phyloP scores from a whole-genome alignment of 1,140 invertebrate species.

The Rhagoletis zephyria region DNA sequence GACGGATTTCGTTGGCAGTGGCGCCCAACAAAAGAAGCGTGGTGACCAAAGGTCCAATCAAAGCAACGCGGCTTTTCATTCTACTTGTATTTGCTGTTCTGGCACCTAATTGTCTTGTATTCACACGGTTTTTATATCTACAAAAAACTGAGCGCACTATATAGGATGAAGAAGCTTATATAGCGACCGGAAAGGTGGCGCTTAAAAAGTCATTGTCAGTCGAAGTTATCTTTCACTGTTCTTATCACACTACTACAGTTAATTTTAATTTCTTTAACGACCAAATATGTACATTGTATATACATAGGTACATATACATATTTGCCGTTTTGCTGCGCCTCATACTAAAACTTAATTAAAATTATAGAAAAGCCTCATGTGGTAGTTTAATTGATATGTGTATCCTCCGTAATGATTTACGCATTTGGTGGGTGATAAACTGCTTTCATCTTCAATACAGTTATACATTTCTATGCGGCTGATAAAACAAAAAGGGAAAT shows the following conservation, averaged over 20 bases:
- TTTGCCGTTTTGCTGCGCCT: not conserved
- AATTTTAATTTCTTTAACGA: not conserved
- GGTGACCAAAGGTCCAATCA: not conserved
- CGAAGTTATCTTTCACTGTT: not conserved
- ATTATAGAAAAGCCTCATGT: not conserved
- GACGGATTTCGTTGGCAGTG: not conserved
- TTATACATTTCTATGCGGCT: not conserved
- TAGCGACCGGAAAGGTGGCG: not conserved
- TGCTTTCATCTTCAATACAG: not conserved
- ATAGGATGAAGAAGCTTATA: not conserved
- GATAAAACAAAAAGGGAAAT: no score
- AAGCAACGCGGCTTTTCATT: not conserved
- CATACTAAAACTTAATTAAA: constrained; percentile 22
- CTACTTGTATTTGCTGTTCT: not conserved
- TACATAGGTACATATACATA: not conserved
- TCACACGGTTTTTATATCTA: not conserved
- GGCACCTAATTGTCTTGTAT: not conserved
- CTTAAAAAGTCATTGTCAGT: not conserved
- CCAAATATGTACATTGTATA: no score
- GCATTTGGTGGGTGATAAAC: not conserved
- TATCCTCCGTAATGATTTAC: not conserved
- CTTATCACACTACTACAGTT: constrained; percentile 26
- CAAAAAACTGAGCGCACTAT: not conserved
- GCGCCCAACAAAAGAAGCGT: not conserved
- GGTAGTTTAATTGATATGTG: not conserved